Evolutionary conservation across 1,140 invertebrate species (phyloP).

Genomic region (Drosophila pseudoananassae): DNA sequence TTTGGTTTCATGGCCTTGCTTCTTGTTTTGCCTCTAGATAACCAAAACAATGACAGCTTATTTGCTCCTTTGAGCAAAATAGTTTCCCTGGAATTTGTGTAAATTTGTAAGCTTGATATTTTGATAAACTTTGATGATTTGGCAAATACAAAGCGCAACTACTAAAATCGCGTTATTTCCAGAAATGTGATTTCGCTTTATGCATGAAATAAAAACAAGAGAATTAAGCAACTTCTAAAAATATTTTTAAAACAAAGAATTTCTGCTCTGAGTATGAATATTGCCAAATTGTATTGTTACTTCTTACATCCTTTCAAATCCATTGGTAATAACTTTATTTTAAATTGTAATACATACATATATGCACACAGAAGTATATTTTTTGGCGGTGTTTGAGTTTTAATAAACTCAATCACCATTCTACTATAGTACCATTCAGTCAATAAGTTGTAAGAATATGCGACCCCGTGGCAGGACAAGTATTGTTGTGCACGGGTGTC

Average conservation of each 20-base stretch:
- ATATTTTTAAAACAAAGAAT: too few relatives aligned
- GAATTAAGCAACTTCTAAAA: too few relatives aligned
- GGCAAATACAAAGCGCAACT: slow-evolving; percentile 15
- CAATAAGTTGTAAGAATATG: slow-evolving; percentile 29
- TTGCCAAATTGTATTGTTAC: too few relatives aligned
- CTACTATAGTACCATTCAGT: slow-evolving; percentile 1
- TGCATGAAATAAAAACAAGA: too few relatives aligned
- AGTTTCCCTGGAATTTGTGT: slow-evolving; percentile 32
- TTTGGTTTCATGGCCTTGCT: slow-evolving; percentile 1
- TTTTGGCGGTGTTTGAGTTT: background rate
- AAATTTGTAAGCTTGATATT: slow-evolving; percentile 30
- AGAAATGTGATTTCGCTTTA: slow-evolving; percentile 25
- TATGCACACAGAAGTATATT: background rate
- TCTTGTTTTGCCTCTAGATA: slow-evolving; percentile 17
- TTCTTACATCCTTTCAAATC: too few relatives aligned
- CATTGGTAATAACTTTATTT: background rate
- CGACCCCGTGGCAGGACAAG: slow-evolving; percentile 8
- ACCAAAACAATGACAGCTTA: background rate
- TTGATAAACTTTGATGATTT: slow-evolving; percentile 23
- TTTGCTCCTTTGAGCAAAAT: slow-evolving; percentile 34
- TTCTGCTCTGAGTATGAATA: too few relatives aligned
- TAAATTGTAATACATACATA: background rate
- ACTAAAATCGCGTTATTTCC: slow-evolving; percentile 46
- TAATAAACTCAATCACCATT: background rate
- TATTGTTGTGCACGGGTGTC: slow-evolving; percentile 1